Evolutionary conservation across 2,888 invertebrate species (phyloP), one percentile per base, ranked within the genome.

Genomic region (Dryocosmus kuriphilus): DNA sequence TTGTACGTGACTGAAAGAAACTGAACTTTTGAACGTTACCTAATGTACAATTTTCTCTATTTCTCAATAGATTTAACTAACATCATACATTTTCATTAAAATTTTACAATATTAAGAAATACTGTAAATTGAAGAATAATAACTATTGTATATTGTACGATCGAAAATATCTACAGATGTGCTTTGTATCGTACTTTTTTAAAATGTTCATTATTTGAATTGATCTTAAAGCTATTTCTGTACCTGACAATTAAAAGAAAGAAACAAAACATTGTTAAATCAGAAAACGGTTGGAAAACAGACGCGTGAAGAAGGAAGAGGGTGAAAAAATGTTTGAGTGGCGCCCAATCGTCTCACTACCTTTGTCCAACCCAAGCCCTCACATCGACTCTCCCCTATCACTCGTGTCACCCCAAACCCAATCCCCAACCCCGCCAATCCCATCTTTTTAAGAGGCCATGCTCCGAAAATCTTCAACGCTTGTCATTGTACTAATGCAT

Each of bases 381-480:
- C 73, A 74, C 77, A 74, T 41, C 74, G 73, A 60, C 63, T 57
- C 41, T 30, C 55, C 55, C 46, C 24, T 19, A 62, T 61, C 57
- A 14, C 30, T 46, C 76, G 35, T 76, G 30, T 73, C 63, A 8
- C 76, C 78, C 35, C 62, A 41, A n/a, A n/a, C n/a, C 61, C 75
- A 73, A 19, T 4, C 35, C 73, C 71, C 51, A 6, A 30, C 38
- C 73, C 63, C 32, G 35, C 22, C 71, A 32, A 32, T n/a, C 73
- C 27, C 27, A 24, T 57, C 78, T 67, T 67, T 79, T 76, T 62
- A 46, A 80, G 65, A 61, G 35, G 80, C 75, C 78, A 78, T 79
- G 78, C 80, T 82, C 75, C 81, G 75, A 74, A 82, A 81, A 76
- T 71, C 51, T 51, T 67, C 24, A 41, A 22, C 41, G 71, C 14